These are phyloP conservation scores for Sebastes umbrosus DNA, from an alignment of 2,797 vertebrate genomes.

Conservation along the genomic window DNA sequence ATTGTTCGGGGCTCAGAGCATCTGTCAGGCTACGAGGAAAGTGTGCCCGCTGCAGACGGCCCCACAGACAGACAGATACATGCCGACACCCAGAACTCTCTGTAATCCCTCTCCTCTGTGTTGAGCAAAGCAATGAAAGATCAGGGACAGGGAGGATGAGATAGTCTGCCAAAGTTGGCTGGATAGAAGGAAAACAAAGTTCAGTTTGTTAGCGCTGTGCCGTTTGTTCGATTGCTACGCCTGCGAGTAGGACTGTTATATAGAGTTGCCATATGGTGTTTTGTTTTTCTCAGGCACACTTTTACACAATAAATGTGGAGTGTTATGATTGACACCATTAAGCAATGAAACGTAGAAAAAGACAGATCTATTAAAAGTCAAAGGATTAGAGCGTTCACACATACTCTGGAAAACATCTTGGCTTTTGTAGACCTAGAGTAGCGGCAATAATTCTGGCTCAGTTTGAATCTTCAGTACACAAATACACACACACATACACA, in stretches of 20 bases:
- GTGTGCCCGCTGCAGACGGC: slow-evolving; percentile 11
- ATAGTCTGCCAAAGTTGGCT: slow-evolving; percentile 38
- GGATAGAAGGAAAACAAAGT: slow-evolving; percentile 41
- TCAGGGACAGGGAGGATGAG: slow-evolving; percentile 38
- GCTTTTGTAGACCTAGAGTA: slow-evolving; percentile 2
- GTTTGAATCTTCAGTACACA: slow-evolving; percentile 25
- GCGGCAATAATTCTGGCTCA: slow-evolving; percentile 2
- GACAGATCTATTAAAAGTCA: slow-evolving; percentile 40
- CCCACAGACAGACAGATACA: slow-evolving; percentile 55
- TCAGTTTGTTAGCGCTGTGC: slow-evolving; percentile 22
- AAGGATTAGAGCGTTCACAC: slow-evolving; percentile 27
- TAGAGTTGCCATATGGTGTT: slow-evolving; percentile 56
- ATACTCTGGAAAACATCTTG: slow-evolving; percentile 1
- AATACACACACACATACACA: slow-evolving; percentile 9
- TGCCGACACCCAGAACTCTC: slow-evolving; percentile 41
- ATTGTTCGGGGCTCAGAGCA: slow-evolving; percentile 65
- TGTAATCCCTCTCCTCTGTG: slow-evolving; percentile 57
- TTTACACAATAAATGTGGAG: slow-evolving; percentile 13
- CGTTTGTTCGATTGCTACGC: slow-evolving; percentile 17
- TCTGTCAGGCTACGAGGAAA: slow-evolving; percentile 64
- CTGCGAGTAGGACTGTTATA: slow-evolving; percentile 1
- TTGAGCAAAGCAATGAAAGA: slow-evolving; percentile 44
- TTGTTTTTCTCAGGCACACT: slow-evolving; percentile 45
- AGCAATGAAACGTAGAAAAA: slow-evolving; percentile 48
- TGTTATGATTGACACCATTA: slow-evolving; percentile 53